phyloP scores from a whole-genome alignment of 1,140 invertebrate genomes.

The Temnothorax nylanderi region DNA sequence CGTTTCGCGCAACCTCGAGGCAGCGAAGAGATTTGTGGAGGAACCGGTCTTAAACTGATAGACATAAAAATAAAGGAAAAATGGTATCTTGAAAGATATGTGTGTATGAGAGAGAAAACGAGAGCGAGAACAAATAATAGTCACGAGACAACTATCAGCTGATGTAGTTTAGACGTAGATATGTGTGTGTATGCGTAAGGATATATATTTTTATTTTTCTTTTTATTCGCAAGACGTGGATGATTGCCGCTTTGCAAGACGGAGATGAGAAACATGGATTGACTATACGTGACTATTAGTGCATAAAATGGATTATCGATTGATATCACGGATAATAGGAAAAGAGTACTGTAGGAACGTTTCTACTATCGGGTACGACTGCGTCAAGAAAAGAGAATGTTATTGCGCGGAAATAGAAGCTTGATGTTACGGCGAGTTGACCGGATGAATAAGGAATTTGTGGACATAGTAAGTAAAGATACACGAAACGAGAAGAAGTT shows the following conservation, averaged over 20 bases:
- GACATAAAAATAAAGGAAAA: slow-evolving; percentile 8
- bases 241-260: slow-evolving; percentile 1
- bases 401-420: neutral
- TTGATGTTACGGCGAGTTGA: neutral
- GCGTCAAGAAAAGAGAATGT: slow-evolving; percentile 18
- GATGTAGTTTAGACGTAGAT: slow-evolving; percentile 9
- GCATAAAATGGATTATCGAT: slow-evolving; percentile 8
- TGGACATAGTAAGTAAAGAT: neutral
- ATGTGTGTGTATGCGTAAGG: neutral
- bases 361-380: neutral
- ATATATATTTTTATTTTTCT: neutral
- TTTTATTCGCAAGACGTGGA: neutral
- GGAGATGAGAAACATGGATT: neutral
- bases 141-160: neutral
- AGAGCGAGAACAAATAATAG: neutral
- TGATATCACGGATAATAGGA: neutral
- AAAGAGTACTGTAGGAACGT: neutral
- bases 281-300: slow-evolving; percentile 14
- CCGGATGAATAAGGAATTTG: neutral
- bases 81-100: neutral
- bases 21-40: neutral
- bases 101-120: neutral
- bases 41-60: neutral
- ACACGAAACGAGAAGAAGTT: neutral
- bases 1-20: neutral